Conservation (phyloP, 2,113 vertebrate genomes). For the Dendropsophus ebraccatus region DNA sequence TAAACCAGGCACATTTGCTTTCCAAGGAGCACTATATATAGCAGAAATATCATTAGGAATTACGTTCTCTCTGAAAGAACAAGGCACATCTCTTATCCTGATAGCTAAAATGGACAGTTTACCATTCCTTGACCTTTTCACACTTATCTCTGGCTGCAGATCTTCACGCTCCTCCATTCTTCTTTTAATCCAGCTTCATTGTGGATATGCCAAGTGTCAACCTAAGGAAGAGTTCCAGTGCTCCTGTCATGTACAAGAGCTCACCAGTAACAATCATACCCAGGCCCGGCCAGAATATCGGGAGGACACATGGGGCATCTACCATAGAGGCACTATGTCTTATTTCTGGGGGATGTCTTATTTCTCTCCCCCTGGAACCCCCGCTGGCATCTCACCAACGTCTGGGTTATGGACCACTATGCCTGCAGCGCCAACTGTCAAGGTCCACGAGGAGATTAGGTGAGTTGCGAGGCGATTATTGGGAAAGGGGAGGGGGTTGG, state of each 20-base stretch:
- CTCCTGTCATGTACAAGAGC: background rate
- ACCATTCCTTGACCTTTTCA: conserved; percentile 42
- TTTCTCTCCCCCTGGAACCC: no score
- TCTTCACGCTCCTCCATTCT: background rate
- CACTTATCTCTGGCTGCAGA: conserved; percentile 20
- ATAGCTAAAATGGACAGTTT: conserved; percentile 27
- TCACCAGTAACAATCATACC: background rate
- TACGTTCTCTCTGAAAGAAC: conserved; percentile 3
- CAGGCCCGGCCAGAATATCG: no score
- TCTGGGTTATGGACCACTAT: no score
- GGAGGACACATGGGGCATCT: no score
- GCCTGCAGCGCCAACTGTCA: no score
- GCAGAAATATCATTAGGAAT: conserved; percentile 7
- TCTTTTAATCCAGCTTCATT: conserved; percentile 17
- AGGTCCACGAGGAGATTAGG: no score
- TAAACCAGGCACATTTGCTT: background rate
- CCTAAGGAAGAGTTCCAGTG: background rate
- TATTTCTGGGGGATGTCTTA: no score
- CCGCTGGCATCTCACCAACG: no score
- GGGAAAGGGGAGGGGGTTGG: no score
- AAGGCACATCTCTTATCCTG: background rate
- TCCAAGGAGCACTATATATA: background rate
- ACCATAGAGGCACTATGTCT: no score
- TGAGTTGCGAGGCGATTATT: no score
- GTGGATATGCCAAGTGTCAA: conserved; percentile 24